phyloP scores from a whole-genome alignment of 2,113 vertebrate species.

The Terrapene triunguis region DNA sequence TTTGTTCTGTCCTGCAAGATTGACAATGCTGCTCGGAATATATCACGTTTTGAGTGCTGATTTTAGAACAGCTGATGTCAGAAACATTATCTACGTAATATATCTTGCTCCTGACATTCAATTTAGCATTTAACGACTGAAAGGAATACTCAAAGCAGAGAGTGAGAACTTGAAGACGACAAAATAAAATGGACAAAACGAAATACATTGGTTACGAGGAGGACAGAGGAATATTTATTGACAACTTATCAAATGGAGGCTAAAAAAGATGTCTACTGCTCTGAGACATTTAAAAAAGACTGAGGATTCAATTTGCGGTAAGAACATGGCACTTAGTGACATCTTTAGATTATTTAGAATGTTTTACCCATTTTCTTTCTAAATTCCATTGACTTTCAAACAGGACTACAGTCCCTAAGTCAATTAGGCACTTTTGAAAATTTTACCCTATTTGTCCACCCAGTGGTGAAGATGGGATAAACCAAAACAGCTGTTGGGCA shows the following conservation, averaged over 20 bases:
- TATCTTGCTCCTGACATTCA: not conserved
- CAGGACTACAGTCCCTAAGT: not conserved
- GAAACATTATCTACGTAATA: not conserved
- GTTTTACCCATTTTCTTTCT: no score
- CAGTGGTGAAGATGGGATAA: not conserved
- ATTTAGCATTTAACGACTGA: not conserved
- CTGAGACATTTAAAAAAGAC: not conserved
- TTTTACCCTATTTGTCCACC: fast-evolving
- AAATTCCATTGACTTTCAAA: not conserved
- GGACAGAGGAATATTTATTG: not conserved
- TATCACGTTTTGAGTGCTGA: not conserved
- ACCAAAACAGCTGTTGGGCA: not conserved
- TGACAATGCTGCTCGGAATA: not conserved
- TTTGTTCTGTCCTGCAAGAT: not conserved
- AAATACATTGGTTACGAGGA: not conserved
- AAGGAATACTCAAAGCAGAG: not conserved
- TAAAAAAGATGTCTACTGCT: not conserved
- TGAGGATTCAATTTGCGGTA: not conserved
- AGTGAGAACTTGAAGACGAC: not conserved
- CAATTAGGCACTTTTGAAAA: not conserved
- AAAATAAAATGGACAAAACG: not conserved
- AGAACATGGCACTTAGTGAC: not conserved
- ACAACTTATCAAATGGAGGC: not conserved
- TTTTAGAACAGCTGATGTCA: constrained; percentile 1
- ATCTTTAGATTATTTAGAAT: no score